Conservation (phyloP, 2,113 vertebrate genomes). For the Blennius ocellaris region DNA sequence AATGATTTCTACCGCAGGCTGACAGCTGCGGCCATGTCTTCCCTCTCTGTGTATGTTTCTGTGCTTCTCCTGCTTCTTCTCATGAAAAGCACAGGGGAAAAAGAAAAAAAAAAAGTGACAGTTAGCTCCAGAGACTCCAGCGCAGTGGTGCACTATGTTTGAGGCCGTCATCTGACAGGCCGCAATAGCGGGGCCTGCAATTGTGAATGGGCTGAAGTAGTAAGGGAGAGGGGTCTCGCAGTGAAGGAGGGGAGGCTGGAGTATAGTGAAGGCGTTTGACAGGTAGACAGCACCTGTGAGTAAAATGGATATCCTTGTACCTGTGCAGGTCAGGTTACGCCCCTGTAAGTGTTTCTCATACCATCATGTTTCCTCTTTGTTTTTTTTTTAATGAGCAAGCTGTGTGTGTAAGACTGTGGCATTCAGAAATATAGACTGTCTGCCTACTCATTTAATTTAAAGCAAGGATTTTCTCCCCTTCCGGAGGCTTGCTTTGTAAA, state of each 20-base stretch:
- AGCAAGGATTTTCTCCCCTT: slow-evolving; percentile 11
- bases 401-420: slow-evolving; percentile 24
- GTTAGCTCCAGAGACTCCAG: slow-evolving; percentile 69
- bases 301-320: slow-evolving; percentile 55
- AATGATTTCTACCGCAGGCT: slow-evolving; percentile 60
- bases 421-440: background rate
- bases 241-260: slow-evolving; percentile 27
- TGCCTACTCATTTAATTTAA: slow-evolving; percentile 16
- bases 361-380: background rate
- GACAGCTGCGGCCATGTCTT: slow-evolving; percentile 62
- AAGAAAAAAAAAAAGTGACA: slow-evolving; percentile 68
- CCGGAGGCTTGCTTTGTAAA: slow-evolving; percentile 22
- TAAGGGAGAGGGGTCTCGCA: slow-evolving; percentile 27
- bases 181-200: slow-evolving; percentile 59
- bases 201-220: slow-evolving; percentile 59
- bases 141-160: slow-evolving; percentile 67
- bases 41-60: slow-evolving; percentile 36
- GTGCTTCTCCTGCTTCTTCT: slow-evolving; percentile 43
- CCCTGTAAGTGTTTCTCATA: slow-evolving; percentile 39
- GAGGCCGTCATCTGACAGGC: slow-evolving; percentile 75
- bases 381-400: background rate
- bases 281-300: slow-evolving; percentile 72
- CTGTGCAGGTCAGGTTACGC: slow-evolving; percentile 22
- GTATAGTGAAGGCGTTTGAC: slow-evolving; percentile 67
- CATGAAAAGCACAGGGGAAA: slow-evolving; percentile 46